Evolutionary conservation across 2,113 vertebrate genomes (phyloP).

Genomic region (Percina caprodes): DNA sequence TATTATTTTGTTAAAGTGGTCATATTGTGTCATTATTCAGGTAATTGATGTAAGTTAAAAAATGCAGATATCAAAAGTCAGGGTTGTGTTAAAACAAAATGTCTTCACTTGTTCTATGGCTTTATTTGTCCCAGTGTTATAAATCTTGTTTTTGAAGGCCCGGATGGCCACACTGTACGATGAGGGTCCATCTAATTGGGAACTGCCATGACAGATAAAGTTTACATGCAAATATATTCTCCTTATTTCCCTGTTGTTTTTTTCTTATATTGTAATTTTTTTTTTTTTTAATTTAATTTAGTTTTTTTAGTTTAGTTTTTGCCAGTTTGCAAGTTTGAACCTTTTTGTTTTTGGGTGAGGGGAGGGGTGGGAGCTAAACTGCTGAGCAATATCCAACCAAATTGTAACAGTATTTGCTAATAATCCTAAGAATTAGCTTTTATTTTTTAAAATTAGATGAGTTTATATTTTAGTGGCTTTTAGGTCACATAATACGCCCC

Average conservation of each 20-base stretch:
- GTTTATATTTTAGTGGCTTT: constrained; percentile 35
- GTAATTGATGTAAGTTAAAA: constrained; percentile 73
- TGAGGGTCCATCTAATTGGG: constrained; percentile 65
- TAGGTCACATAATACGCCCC: constrained; percentile 26
- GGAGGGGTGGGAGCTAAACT: constrained; percentile 54
- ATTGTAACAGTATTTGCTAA: constrained; percentile 72
- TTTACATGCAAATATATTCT: constrained; percentile 71
- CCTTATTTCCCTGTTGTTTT: constrained; percentile 35
- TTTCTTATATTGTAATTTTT: not conserved
- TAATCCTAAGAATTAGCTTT: constrained; percentile 66
- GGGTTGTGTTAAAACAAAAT: constrained; percentile 73
- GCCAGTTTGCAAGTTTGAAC: constrained; percentile 55
- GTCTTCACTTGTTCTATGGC: constrained; percentile 65
- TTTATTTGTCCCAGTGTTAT: constrained; percentile 70
- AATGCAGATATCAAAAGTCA: constrained; percentile 78
- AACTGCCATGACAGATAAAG: constrained; percentile 66
- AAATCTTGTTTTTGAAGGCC: constrained; percentile 56
- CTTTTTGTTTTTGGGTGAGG: constrained; percentile 31
- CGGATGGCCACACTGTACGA: constrained; percentile 65
- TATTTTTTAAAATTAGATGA: constrained; percentile 47
- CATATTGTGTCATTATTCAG: constrained; percentile 73
- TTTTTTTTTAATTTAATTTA: not conserved
- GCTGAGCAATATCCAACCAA: constrained; percentile 77
- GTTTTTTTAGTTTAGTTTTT: constrained; percentile 12
- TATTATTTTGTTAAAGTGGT: constrained; percentile 72